These are phyloP conservation scores for Ryuthela nishihirai DNA, from an alignment of 2,888 invertebrate species.

Conservation along the genomic window DNA sequence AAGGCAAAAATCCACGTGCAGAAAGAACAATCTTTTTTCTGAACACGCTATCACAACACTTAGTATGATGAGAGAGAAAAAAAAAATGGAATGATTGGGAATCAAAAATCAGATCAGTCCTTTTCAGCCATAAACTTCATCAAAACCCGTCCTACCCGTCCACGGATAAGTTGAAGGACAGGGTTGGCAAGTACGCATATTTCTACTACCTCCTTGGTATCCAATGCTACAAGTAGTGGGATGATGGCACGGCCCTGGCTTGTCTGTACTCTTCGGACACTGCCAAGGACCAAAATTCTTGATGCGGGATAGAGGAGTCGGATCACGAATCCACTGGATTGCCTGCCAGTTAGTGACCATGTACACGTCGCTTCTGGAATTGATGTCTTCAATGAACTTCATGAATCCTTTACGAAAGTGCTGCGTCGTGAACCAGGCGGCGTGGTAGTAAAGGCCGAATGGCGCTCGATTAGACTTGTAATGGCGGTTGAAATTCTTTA, in stretches of 20 bases:
- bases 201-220: conserved; percentile 75
- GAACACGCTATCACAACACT: no score
- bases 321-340: conserved; percentile 89
- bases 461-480: conserved; percentile 91
- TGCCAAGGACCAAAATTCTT: conserved; percentile 84
- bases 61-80: no score
- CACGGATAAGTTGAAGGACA: conserved; percentile 80
- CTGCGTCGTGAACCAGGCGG: conserved; percentile 91
- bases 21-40: no score
- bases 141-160: conserved; percentile 61
- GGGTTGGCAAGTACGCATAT: conserved; percentile 91
- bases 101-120: no score
- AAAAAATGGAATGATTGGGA: no score
- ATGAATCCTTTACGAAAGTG: conserved; percentile 93
- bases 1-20: no score
- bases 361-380: conserved; percentile 69
- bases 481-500: conserved; percentile 91
- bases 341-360: conserved; percentile 90
- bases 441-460: conserved; percentile 88
- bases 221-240: conserved; percentile 92
- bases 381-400: conserved; percentile 71
- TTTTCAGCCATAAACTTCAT: conserved; percentile 31
- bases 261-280: conserved; percentile 65
- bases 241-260: conserved; percentile 85
- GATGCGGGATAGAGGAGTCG: conserved; percentile 77